Evolutionary conservation across 2,797 vertebrate genomes (phyloP), one percentile per base, ranked within the genome.

Genomic region (Halcyon chelicuti): DNA sequence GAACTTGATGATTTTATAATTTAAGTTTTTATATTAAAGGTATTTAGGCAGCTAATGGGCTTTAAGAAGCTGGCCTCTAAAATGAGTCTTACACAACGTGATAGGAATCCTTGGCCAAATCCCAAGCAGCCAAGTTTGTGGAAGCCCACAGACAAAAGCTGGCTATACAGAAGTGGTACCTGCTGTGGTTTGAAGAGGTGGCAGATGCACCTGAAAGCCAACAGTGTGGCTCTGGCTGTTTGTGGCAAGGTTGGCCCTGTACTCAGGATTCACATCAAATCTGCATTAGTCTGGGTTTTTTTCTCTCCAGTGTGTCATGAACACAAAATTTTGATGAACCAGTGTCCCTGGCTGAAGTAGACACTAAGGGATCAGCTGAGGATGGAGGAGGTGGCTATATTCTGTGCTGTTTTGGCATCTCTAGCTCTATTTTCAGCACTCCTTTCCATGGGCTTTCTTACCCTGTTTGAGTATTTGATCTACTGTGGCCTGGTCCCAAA

Each of bases 31-130:
- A 66, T 66, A 39, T 49, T 23, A 3, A 73, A 90, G 31, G 15
- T 72, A 78, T 88, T 91, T 74, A 83, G 82, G 72, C 51, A 78
- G 75, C 54, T 93, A 81, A 81, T 76, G 74, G 73, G 28, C 70
- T 84, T 78, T 44, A 84, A 84, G 79, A 88, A 76, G 63, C n/a
- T 84, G 78, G 49, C 35, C 23, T 93, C 62, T 90, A 62, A 55
- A 93, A 71, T 0, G 4, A 81, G 35, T 68, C 62, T 73, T 91
- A 80, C 0, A 1, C 90, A 91, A 83, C 10, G 2, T 0, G 0
- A 3, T 66, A 88, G 79, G 82, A 94, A 94, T 94, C 70, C 28
- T 75, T 90, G 73, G 47, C 82, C 78, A 73, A 86, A 78, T 88
- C 73, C 28, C 70, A 91, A 19, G 35, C 65, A 90, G 65, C 42